phyloP scores from a whole-genome alignment of 1,140 invertebrate species.

The Drosophila novamexicana region DNA sequence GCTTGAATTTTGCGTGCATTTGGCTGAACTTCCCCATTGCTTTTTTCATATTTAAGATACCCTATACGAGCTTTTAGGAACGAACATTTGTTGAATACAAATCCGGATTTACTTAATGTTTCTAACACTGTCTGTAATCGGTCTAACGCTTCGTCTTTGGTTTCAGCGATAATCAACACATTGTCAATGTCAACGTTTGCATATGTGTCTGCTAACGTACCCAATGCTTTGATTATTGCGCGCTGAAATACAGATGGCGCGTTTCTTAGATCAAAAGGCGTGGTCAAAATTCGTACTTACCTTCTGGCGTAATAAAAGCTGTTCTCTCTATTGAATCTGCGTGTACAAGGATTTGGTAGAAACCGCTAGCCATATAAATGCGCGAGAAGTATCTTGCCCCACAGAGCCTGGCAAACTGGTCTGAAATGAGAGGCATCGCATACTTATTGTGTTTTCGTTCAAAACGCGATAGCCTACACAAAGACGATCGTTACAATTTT shows the following conservation, averaged over 20 bases:
- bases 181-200: not conserved
- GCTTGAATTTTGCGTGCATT: slow-evolving; percentile 11
- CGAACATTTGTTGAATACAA: no score
- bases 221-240: slow-evolving; percentile 1
- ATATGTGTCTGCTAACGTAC: not conserved
- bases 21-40: slow-evolving; percentile 15
- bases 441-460: slow-evolving; percentile 80
- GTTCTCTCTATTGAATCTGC: no score
- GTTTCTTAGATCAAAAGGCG: slow-evolving; percentile 36
- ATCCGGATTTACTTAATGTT: no score
- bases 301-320: slow-evolving; percentile 60
- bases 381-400: no score
- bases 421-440: slow-evolving; percentile 85
- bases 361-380: no score
- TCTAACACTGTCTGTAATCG: no score
- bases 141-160: no score
- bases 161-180: no score
- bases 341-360: no score
- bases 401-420: slow-evolving; percentile 26
- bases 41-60: slow-evolving; percentile 16
- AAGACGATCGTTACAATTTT: slow-evolving; percentile 33
- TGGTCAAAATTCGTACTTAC: slow-evolving; percentile 16
- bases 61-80: not conserved
- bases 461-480: slow-evolving; percentile 83
- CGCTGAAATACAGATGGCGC: slow-evolving; percentile 8